A percentile compares a stretch with the other conserved stretches of the same genome.
phyloP scores from a whole-genome alignment of 2,888 invertebrate genomes.

The Peribatodes rhomboidaria region DNA sequence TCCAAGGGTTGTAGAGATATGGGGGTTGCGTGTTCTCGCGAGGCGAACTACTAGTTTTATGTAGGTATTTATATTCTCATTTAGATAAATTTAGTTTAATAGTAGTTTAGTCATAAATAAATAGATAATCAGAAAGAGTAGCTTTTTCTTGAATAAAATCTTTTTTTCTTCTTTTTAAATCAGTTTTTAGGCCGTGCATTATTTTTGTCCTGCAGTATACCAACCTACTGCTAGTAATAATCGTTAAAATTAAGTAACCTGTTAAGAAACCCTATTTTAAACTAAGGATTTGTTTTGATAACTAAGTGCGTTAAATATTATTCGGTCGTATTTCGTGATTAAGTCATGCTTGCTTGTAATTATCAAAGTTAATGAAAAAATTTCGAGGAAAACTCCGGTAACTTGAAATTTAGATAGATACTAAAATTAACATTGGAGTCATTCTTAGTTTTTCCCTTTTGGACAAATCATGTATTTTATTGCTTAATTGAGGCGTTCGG shows the following conservation, averaged over 20 bases:
- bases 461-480: too few species aligned
- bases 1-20: too few species aligned
- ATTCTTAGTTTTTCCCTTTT: too few species aligned
- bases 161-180: not conserved
- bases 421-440: too few species aligned
- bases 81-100: too few species aligned
- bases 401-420: not conserved
- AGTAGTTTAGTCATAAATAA: too few species aligned
- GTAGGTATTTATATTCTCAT: too few species aligned
- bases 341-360: slow-evolving; percentile 16
- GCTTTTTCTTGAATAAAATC: too few species aligned
- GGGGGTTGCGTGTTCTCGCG: too few species aligned
- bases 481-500: too few species aligned
- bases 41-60: too few species aligned
- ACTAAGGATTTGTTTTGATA: slow-evolving; percentile 29
- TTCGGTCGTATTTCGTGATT: slow-evolving; percentile 18
- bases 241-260: slow-evolving; percentile 57
- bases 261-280: slow-evolving; percentile 33
- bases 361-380: not conserved
- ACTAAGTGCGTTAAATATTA: slow-evolving; percentile 28
- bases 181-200: not conserved
- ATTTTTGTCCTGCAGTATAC: slow-evolving; percentile 47
- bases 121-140: too few species aligned
- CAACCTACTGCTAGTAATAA: slow-evolving; percentile 55
- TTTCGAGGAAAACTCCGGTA: not conserved